Base-by-base conservation (phyloP, 2,797 vertebrate genomes). In the Phylloscopus collybita region DNA sequence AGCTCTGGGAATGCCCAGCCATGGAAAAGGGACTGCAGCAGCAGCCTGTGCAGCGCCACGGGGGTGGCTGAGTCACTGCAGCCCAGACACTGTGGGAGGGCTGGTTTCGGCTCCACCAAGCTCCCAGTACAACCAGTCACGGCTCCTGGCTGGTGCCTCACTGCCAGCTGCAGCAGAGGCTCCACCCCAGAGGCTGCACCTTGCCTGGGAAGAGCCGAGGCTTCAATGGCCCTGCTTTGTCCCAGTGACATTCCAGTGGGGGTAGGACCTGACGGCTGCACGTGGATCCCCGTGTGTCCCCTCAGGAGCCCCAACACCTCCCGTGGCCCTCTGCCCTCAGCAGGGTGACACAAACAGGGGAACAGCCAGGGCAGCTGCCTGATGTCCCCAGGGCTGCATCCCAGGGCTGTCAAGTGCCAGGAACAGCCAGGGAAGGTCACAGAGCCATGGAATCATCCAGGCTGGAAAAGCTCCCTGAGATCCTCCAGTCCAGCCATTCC, bases 181-280 rank as follows among this genome's bases (percentile, higher is more conserved):
- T 74, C 69, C 42, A 42, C 66, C 78, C 47, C 11, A 30, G 25
- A 83, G 20, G 21, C 21, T 38, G 32, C 27, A 10, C 0, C 1
- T 11, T 6, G 23, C 34, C 18, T 29, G 29, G 44, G 56, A 30
- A 78, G 38, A 38, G 4, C 0, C 8, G 61, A 34, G 34, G 34
- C 34, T 34, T 34, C 34, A 67, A 22, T 3, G 0, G 5, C 6
- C 1, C 6, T 2, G 16, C 5, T 2, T 54, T 40, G 71, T 47
- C 54, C 84, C 20, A 15, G 60, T 1, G 2, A 19, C 49, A 11
- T 18, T 56, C 19, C 44, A 1, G 1, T 4, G 8, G 2, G 29
- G 21, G 26, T 20, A 30, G 40, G 20, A 50, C 40, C 30, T 38
- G 23, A 10, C 3, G 4, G 20, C 70, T 50, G 60, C 42, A 1